A percentile compares a stretch with the other conserved stretches of the same genome.
Evolutionary conservation across 2,888 invertebrate species (phyloP).

Genomic region (Phytoseiulus persimilis): DNA sequence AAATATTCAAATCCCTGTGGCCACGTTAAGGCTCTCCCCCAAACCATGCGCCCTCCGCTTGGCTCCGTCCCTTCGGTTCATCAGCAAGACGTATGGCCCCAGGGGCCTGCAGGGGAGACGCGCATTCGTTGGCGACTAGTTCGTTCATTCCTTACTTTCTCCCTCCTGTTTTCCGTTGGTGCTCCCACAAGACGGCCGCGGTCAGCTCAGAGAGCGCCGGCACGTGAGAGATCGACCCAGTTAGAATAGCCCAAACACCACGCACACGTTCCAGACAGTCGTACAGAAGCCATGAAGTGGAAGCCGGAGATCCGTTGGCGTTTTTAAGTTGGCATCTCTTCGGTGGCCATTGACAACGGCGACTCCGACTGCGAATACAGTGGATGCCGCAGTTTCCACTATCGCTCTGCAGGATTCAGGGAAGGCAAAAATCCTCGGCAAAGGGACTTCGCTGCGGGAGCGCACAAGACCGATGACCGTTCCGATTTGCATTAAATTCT

Average conservation of each 20-base stretch:
- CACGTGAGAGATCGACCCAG: too few relatives aligned
- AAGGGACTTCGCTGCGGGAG: neutral
- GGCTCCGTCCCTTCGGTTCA: conserved; percentile 1
- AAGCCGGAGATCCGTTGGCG: too few relatives aligned
- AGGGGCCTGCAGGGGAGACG: neutral
- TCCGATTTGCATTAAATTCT: neutral
- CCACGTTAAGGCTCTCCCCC: conserved; percentile 32
- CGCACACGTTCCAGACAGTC: too few relatives aligned
- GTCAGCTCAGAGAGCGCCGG: too few relatives aligned
- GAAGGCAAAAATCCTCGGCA: too few relatives aligned
- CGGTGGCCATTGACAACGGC: too few relatives aligned
- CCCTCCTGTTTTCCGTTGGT: neutral
- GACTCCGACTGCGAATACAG: too few relatives aligned
- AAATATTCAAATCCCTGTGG: conserved; percentile 38
- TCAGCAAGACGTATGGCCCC: conserved; percentile 38
- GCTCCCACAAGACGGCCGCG: neutral
- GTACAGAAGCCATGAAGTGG: too few relatives aligned
- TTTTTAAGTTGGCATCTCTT: too few relatives aligned
- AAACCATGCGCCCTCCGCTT: neutral
- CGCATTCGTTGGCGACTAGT: neutral
- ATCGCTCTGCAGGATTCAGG: too few relatives aligned
- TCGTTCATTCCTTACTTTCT: neutral
- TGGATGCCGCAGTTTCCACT: too few relatives aligned
- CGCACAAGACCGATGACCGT: neutral
- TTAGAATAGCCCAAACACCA: too few relatives aligned